A percentile compares a stretch with the other conserved stretches of the same genome.
phyloP scores from a whole-genome alignment of 2,888 invertebrate species.

The Yponomeuta sedellus region DNA sequence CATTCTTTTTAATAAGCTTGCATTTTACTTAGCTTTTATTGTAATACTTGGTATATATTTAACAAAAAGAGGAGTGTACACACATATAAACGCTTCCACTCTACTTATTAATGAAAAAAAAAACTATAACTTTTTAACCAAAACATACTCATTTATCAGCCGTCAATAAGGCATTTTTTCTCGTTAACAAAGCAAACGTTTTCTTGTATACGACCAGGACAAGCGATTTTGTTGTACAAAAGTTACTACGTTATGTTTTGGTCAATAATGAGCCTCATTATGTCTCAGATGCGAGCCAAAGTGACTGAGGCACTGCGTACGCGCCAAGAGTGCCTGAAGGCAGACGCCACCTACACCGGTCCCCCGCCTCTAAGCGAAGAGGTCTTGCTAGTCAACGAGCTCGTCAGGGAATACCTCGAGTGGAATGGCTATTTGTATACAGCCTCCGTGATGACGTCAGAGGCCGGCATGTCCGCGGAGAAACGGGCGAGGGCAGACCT shows the following conservation, averaged over 20 bases:
- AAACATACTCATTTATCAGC: no score
- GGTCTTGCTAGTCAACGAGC: constrained; percentile 77
- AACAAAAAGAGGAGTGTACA: no score
- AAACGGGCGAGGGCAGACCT: constrained; percentile 45
- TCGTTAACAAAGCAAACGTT: no score
- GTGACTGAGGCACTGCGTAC: constrained; percentile 55
- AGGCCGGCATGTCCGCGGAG: constrained; percentile 48
- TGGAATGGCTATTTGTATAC: constrained; percentile 84
- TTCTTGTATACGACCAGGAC: no score
- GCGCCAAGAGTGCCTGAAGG: constrained; percentile 31
- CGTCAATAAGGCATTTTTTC: no score
- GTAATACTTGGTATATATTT: no score
- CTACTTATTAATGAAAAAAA: no score
- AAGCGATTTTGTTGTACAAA: no score
- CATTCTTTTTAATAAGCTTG: no score
- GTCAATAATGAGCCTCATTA: background rate
- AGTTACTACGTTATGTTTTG: background rate
- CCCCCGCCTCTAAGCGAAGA: constrained; percentile 48
- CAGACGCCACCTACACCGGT: constrained; percentile 28
- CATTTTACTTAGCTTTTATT: no score
- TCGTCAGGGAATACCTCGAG: constrained; percentile 80
- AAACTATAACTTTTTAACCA: no score
- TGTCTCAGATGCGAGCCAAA: constrained; percentile 53
- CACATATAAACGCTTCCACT: no score
- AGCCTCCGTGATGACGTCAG: constrained; percentile 71